Conservation (phyloP, 2,797 vertebrate species). For the Antennarius maculatus region DNA sequence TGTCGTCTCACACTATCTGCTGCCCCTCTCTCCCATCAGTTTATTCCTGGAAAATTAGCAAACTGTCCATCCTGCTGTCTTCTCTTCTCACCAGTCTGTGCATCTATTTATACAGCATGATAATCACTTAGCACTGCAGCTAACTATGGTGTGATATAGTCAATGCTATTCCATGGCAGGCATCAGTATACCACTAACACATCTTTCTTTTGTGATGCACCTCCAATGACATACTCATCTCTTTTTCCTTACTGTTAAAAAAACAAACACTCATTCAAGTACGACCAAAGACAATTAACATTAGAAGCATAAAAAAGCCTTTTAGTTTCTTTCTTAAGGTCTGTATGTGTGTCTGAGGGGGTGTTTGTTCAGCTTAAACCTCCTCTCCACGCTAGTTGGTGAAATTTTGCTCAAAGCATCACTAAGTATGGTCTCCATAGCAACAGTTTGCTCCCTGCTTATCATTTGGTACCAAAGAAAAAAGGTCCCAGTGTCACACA, state of each 20-base stretch:
- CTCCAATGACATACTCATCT: slow-evolving; percentile 29
- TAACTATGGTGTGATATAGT: slow-evolving; percentile 19
- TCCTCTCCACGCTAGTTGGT: slow-evolving; percentile 56
- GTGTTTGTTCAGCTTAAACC: slow-evolving; percentile 54
- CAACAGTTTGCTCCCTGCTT: slow-evolving; percentile 73
- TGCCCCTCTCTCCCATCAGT: slow-evolving; percentile 34
- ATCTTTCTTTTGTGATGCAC: slow-evolving; percentile 19
- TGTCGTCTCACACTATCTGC: slow-evolving; percentile 22
- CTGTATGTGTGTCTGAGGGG: slow-evolving; percentile 16
- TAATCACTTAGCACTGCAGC: slow-evolving; percentile 10
- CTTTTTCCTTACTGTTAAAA: slow-evolving; percentile 17
- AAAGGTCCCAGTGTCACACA: slow-evolving; percentile 66
- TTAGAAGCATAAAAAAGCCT: slow-evolving; percentile 39
- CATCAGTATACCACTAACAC: slow-evolving; percentile 13
- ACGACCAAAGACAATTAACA: slow-evolving; percentile 34
- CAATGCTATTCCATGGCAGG: slow-evolving; percentile 9
- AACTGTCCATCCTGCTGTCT: slow-evolving; percentile 29
- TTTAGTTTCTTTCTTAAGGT: slow-evolving; percentile 47
- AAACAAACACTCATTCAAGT: slow-evolving; percentile 38
- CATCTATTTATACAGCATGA: slow-evolving; percentile 7
- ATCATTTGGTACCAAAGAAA: slow-evolving; percentile 71
- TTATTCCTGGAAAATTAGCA: slow-evolving; percentile 40
- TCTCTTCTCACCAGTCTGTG: slow-evolving; percentile 9
- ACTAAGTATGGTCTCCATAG: slow-evolving; percentile 78
- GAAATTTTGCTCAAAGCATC: slow-evolving; percentile 63